These are phyloP conservation scores for Ceratotherium simum DNA, from an alignment of 2,113 vertebrate species.

Conservation along the genomic window DNA sequence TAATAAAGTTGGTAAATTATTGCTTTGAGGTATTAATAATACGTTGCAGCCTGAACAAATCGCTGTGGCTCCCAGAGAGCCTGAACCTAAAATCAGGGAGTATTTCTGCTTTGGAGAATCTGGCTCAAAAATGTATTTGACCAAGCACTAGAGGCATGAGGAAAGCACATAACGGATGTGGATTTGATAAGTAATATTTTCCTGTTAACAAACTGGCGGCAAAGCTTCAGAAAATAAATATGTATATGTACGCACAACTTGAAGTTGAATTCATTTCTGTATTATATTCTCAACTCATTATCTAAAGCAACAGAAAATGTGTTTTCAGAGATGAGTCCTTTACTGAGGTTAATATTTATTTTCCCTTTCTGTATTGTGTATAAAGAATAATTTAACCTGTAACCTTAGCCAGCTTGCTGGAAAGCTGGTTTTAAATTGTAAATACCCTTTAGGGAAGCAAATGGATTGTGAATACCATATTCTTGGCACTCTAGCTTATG, in stretches of 20 bases:
- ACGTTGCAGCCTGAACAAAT: neutral
- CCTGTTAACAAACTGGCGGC: conserved; percentile 52
- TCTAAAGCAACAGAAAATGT: conserved; percentile 54
- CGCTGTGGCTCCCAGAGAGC: neutral
- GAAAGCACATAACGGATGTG: conserved; percentile 21
- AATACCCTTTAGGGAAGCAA: conserved; percentile 48
- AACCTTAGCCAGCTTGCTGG: neutral
- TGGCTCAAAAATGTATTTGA: conserved; percentile 47
- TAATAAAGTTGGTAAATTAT: neutral
- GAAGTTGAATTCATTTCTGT: conserved; percentile 69
- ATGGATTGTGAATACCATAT: neutral
- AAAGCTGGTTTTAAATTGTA: conserved; percentile 58
- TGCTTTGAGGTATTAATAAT: neutral
- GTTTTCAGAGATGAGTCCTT: conserved; percentile 59
- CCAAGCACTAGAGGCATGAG: neutral
- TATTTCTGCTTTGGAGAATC: conserved; percentile 23
- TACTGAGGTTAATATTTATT: conserved; percentile 71
- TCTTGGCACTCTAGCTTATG: conserved; percentile 53
- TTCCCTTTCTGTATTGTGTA: conserved; percentile 66
- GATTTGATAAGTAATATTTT: neutral
- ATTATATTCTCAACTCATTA: conserved; percentile 61
- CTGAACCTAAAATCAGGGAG: neutral
- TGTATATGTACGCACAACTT: conserved; percentile 69
- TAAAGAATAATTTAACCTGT: conserved; percentile 65
- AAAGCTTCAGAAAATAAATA: conserved; percentile 60